A percentile compares a stretch with the other conserved stretches of the same genome.
These are phyloP conservation scores for Turdus rufiventris DNA, from an alignment of 2,113 vertebrate genomes.

Conservation along the genomic window DNA sequence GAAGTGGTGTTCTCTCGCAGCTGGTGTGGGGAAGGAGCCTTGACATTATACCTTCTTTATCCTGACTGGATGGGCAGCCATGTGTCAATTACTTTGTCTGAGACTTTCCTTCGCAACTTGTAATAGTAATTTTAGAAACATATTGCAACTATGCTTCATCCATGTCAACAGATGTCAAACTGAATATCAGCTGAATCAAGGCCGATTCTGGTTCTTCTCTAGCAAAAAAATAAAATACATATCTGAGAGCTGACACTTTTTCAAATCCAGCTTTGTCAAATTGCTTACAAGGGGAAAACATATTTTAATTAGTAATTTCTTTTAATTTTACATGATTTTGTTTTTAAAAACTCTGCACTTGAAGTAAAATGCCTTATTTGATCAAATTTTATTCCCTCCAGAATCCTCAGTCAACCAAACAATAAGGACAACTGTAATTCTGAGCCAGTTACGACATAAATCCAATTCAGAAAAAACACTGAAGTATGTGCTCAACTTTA, in stretches of 20 bases:
- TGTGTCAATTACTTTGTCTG: not conserved
- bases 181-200: not conserved
- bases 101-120: not conserved
- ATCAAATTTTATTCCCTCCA: not conserved
- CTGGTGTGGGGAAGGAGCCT: not conserved
- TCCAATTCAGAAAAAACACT: slow-evolving; percentile 5
- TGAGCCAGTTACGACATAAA: slow-evolving; percentile 50
- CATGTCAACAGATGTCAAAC: not conserved
- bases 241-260: not conserved
- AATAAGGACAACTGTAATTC: slow-evolving; percentile 14
- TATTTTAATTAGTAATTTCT: not conserved
- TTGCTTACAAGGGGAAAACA: not conserved
- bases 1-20: not conserved
- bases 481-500: not conserved
- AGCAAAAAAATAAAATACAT: not conserved
- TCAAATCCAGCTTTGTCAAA: not conserved
- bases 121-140: not conserved
- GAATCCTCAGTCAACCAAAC: slow-evolving; percentile 13
- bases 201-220: not conserved
- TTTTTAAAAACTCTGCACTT: not conserved
- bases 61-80: not conserved
- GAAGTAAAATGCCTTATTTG: not conserved
- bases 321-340: not conserved
- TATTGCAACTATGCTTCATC: not conserved
- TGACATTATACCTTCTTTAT: not conserved